A percentile compares a stretch with the other conserved stretches of the same genome.
Conservation (phyloP, 2,113 vertebrate genomes). For the Parus major region DNA sequence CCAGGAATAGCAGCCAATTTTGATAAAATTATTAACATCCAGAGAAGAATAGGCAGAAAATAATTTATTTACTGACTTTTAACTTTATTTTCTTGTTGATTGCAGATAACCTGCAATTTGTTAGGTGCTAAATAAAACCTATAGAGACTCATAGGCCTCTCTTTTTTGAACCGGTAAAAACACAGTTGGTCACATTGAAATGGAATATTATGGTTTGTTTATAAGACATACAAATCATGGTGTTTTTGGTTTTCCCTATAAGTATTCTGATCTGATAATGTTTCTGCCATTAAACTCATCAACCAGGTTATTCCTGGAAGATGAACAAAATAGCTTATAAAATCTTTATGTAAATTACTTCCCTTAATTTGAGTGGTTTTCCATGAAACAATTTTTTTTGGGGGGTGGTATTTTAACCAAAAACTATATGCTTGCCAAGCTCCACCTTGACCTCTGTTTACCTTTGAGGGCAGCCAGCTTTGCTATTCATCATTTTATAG, state of each 20-base stretch:
- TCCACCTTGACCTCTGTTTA: conserved; percentile 12
- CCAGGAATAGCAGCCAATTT: background rate
- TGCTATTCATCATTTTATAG: background rate
- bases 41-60: background rate
- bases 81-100: background rate
- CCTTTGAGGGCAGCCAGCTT: background rate
- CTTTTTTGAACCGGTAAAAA: background rate
- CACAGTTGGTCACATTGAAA: background rate
- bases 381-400: background rate
- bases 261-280: background rate
- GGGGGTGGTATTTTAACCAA: background rate
- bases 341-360: background rate
- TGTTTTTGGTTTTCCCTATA: background rate
- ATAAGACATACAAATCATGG: background rate
- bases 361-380: background rate
- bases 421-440: background rate
- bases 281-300: background rate
- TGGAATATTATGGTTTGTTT: background rate
- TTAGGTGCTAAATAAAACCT: background rate
- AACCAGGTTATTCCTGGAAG: background rate
- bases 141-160: background rate
- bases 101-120: background rate
- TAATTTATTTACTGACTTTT: background rate
- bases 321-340: background rate
- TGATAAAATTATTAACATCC: background rate